Evolutionary conservation across 2,113 vertebrate species (phyloP).

Genomic region (Takifugu flavidus): DNA sequence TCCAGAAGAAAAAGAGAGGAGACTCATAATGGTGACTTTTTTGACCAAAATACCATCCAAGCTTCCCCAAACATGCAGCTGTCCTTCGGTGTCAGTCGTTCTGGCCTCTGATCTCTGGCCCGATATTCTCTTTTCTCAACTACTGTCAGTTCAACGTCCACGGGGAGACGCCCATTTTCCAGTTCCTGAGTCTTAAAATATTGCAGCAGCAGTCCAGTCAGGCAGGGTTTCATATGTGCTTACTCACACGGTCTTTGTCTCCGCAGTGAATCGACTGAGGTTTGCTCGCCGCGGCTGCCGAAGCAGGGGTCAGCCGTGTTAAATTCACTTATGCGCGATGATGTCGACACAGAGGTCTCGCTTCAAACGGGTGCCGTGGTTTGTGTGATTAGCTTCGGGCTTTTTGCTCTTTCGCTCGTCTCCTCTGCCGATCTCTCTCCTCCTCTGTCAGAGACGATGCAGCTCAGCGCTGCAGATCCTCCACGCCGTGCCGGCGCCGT

Average conservation of each 20-base stretch:
- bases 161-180: constrained; percentile 45
- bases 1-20: neutral
- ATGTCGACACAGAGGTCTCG: constrained; percentile 11
- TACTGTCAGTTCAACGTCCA: constrained; percentile 50
- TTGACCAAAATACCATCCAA: constrained; percentile 49
- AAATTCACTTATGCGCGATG: constrained; percentile 7
- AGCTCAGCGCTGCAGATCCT: constrained; percentile 21
- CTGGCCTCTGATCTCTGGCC: constrained; percentile 58
- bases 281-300: constrained; percentile 6
- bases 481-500: neutral
- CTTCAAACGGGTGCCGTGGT: constrained; percentile 15
- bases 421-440: constrained; percentile 22
- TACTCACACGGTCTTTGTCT: constrained; percentile 39
- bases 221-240: constrained; percentile 43
- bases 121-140: constrained; percentile 39
- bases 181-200: constrained; percentile 53
- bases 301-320: constrained; percentile 22
- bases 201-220: constrained; percentile 52
- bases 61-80: constrained; percentile 26
- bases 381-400: constrained; percentile 24
- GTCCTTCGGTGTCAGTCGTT: constrained; percentile 31
- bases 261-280: constrained; percentile 18
- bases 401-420: constrained; percentile 15
- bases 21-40: neutral
- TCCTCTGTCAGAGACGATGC: constrained; percentile 37